These are phyloP conservation scores for Malacoctenus gilli DNA, from an alignment of 2,797 vertebrate species.

Conservation along the genomic window DNA sequence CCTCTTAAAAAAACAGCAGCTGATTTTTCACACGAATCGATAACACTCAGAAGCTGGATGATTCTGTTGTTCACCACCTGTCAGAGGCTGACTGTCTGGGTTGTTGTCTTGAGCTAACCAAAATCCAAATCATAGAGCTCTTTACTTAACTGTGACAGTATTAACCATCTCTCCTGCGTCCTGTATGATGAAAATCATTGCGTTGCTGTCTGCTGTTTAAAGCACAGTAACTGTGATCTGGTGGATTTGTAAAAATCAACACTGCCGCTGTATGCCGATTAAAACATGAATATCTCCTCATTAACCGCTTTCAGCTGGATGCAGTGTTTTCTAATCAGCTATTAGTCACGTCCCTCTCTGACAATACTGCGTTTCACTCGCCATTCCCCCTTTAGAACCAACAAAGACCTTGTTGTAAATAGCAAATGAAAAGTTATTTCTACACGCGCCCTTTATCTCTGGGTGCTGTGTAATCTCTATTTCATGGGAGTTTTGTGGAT, in stretches of 20 bases:
- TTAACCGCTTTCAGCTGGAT: not conserved
- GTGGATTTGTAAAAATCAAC: too few species aligned
- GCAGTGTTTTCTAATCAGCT: not conserved
- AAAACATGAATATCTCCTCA: too few species aligned
- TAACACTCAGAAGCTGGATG: not conserved
- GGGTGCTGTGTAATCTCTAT: conserved; percentile 12
- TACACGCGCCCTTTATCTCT: not conserved
- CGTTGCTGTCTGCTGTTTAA: too few species aligned
- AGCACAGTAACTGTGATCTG: too few species aligned
- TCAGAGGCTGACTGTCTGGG: not conserved
- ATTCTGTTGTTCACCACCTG: not conserved
- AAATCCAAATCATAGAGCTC: too few species aligned
- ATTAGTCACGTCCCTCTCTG: not conserved
- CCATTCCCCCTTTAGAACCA: not conserved
- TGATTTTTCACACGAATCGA: not conserved
- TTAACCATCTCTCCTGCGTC: too few species aligned
- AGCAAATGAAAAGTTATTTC: not conserved
- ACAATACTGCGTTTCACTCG: not conserved
- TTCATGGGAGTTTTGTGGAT: conserved; percentile 21
- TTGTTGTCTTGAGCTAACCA: not conserved
- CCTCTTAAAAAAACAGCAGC: not conserved
- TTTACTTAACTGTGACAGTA: too few species aligned
- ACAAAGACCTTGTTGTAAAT: conserved; percentile 18
- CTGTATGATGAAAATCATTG: too few species aligned
- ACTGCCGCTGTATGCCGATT: too few species aligned